Base-by-base conservation (phyloP, 2,888 invertebrate genomes). In the Leptothorax acervorum region DNA sequence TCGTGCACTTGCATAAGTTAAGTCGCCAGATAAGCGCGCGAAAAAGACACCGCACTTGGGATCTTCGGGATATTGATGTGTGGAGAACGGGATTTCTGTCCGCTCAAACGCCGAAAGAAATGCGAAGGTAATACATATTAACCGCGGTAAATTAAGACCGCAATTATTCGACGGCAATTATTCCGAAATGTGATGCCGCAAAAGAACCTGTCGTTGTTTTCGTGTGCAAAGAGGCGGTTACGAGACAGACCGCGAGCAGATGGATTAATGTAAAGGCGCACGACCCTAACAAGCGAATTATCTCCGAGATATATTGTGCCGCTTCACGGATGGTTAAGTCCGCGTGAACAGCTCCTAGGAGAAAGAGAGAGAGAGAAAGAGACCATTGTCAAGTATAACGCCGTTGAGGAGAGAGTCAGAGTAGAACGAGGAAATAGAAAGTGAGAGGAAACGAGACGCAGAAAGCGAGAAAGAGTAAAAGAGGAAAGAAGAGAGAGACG, bases 241-340 rank as follows among this genome's bases (percentile, higher is more conserved):
- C 86, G 71, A 90, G 86, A 86, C 84, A 84, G 88, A 84, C 84
- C 78, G 84, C 89, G 85, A 85, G 89, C 83, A 83, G 89, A 90
- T 89, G 91, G 90, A 93, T 92, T 90, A 91, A 91, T 90, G 90
- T 90, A 89, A 88, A 87, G 87, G 89, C 86, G 86, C 87, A 87
- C 86, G 89, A 90, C 88, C 89, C 92, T 93, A 94, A 93, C 93
- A 93, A 93, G 92, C 92, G 92, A 94, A 94, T 94, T 93, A 94
- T 92, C 92, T 90, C 86, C 68, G 91, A 91, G 91, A 94, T 93
- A 93, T 93, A 93, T 93, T 92, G 92, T 91, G 90, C 89, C 88
- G 92, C 91, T 94, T 94, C 92, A 93, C 92, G 94, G 93, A 93
- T 94, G 93, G 94, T 94, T 94, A 93, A 93, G 90, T 92, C 88